Evolutionary conservation across 2,113 vertebrate species (phyloP).

Genomic region (Anolis carolinensis): DNA sequence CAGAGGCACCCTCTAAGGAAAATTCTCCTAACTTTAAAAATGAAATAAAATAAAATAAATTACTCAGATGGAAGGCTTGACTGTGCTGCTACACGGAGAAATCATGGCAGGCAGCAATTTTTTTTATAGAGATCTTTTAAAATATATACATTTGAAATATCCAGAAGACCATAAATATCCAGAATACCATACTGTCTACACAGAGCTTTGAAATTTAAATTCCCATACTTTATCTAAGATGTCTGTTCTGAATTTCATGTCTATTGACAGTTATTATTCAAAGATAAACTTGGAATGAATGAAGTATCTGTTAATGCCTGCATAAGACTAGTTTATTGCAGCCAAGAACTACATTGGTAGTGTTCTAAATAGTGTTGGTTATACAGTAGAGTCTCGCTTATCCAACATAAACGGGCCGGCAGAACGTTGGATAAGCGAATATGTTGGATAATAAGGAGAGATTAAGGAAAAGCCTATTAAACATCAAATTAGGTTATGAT

Average conservation of each 20-base stretch:
- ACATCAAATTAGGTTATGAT: too few relatives aligned
- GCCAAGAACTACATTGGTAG: background rate
- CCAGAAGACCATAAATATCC: too few relatives aligned
- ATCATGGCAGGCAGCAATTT: background rate
- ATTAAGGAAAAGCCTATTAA: too few relatives aligned
- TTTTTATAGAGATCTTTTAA: background rate
- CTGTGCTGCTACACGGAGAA: background rate
- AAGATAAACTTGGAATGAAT: background rate
- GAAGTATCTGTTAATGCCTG: background rate
- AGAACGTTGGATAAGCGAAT: too few relatives aligned
- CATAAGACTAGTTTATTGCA: background rate
- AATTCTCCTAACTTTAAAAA: background rate
- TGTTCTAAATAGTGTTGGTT: background rate
- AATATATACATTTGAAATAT: background rate
- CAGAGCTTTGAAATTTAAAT: background rate
- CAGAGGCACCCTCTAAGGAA: background rate
- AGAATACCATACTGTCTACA: background rate
- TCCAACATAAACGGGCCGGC: too few relatives aligned
- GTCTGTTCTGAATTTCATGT: too few relatives aligned
- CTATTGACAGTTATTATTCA: background rate
- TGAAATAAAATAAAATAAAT: background rate
- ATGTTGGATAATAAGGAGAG: too few relatives aligned
- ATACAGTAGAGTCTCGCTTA: too few relatives aligned
- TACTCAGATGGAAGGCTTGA: background rate
- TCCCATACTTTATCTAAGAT: background rate